These are phyloP conservation scores for Herminia tarsipennalis DNA, from an alignment of 2,888 invertebrate genomes.

Conservation along the genomic window DNA sequence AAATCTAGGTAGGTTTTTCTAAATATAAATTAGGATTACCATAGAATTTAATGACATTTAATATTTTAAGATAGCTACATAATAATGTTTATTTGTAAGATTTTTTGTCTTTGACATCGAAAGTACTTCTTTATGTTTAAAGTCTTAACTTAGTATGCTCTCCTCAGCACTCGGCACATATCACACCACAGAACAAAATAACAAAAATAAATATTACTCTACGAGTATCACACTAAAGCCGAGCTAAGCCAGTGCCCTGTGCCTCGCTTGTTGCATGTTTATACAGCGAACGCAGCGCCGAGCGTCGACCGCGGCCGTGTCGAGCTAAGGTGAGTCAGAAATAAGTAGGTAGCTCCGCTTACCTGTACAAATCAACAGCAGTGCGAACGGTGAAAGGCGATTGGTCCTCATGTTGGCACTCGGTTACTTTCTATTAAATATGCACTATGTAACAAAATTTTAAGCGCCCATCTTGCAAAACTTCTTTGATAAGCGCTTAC, in stretches of 20 bases:
- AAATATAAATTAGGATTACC: too few species aligned
- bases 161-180: conserved; percentile 41
- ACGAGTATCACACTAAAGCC: too few species aligned
- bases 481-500: conserved; percentile 61
- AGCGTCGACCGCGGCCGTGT: conserved; percentile 39
- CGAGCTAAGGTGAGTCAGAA: conserved; percentile 72
- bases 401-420: conserved; percentile 71
- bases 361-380: conserved; percentile 82
- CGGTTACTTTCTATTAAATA: conserved; percentile 71
- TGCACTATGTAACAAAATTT: conserved; percentile 60
- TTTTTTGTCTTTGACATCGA: too few species aligned
- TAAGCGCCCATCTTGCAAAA: conserved; percentile 74
- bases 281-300: conserved; percentile 55
- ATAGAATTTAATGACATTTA: too few species aligned
- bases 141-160: too few species aligned
- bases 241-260: conserved; percentile 26
- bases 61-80: too few species aligned
- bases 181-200: too few species aligned
- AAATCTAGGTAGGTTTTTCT: too few species aligned
- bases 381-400: conserved; percentile 78
- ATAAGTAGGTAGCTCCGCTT: conserved; percentile 73
- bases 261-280: conserved; percentile 56
- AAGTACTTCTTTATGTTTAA: too few species aligned
- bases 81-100: too few species aligned
- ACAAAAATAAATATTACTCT: too few species aligned